phyloP scores from a whole-genome alignment of 2,113 vertebrate species.

The Leptodactylus fuscus region DNA sequence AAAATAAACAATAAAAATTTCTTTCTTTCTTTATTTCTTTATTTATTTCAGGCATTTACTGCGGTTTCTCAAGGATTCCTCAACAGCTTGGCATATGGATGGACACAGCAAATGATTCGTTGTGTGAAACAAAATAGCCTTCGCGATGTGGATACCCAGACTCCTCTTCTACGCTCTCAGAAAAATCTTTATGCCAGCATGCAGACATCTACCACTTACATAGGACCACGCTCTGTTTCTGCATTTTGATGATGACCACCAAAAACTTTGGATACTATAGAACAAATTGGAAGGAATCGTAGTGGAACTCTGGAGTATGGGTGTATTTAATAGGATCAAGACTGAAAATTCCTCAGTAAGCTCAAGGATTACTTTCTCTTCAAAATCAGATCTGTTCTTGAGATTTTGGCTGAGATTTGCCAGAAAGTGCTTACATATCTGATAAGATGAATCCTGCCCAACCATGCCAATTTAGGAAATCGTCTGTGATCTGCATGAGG shows the following conservation, averaged over 20 bases:
- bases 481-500: not conserved
- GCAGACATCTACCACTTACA: not conserved
- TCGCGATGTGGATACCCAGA: conserved; percentile 85
- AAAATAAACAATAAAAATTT: too few species aligned
- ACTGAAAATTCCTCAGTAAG: not conserved
- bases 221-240: conserved; percentile 43
- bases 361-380: not conserved
- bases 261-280: not conserved
- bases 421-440: too few species aligned
- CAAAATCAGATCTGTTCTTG: not conserved
- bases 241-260: conserved; percentile 66
- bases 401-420: not conserved
- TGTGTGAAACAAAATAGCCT: conserved; percentile 68
- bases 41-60: conserved; percentile 79
- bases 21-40: too few species aligned
- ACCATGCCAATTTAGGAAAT: not conserved
- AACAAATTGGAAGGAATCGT: not conserved
- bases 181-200: conserved; percentile 77
- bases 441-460: too few species aligned
- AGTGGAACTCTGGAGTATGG: not conserved
- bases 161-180: conserved; percentile 87
- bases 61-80: conserved; percentile 89
- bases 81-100: conserved; percentile 86
- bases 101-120: conserved; percentile 79
- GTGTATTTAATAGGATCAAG: not conserved